These are phyloP conservation scores for Drosophila ogumai DNA, from an alignment of 1,140 invertebrate species.

Conservation along the genomic window DNA sequence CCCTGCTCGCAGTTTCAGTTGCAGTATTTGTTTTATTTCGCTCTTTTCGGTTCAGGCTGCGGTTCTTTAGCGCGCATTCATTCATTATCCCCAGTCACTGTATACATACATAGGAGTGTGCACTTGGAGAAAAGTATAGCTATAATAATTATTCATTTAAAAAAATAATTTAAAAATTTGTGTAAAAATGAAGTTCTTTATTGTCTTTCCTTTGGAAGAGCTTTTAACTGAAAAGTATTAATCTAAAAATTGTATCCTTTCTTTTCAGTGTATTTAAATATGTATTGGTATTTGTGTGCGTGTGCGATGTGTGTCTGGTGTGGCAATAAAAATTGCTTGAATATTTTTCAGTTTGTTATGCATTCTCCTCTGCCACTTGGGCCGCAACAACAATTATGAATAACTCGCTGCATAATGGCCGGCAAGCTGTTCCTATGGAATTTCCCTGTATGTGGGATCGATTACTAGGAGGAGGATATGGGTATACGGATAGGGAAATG, in stretches of 20 bases:
- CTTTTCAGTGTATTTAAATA: constrained; percentile 1
- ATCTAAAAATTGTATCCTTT: rapidly evolving
- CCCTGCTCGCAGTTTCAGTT: constrained; percentile 47
- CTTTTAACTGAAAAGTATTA: background rate
- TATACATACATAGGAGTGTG: constrained; percentile 4
- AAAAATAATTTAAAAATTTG: background rate
- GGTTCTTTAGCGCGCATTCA: constrained; percentile 79
- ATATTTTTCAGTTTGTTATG: constrained; percentile 83
- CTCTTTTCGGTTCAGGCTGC: constrained; percentile 69
- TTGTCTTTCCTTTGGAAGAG: background rate
- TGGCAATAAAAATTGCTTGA: constrained; percentile 81
- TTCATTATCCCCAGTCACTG: constrained; percentile 66
- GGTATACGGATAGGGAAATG: constrained; percentile 5
- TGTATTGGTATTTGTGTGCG: constrained; percentile 8
- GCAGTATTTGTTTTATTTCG: constrained; percentile 72
- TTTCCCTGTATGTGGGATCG: constrained; percentile 19
- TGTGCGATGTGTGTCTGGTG: constrained; percentile 65
- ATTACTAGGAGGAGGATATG: constrained; percentile 18
- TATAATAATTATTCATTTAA: background rate
- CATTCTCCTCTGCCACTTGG: constrained; percentile 77
- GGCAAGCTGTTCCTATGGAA: constrained; percentile 44
- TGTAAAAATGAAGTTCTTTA: background rate
- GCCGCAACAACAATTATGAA: constrained; percentile 80
- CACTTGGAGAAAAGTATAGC: background rate
- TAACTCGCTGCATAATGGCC: constrained; percentile 72